Evolutionary conservation across 1,140 invertebrate genomes (phyloP).

Genomic region (Ylistrum balloti): DNA sequence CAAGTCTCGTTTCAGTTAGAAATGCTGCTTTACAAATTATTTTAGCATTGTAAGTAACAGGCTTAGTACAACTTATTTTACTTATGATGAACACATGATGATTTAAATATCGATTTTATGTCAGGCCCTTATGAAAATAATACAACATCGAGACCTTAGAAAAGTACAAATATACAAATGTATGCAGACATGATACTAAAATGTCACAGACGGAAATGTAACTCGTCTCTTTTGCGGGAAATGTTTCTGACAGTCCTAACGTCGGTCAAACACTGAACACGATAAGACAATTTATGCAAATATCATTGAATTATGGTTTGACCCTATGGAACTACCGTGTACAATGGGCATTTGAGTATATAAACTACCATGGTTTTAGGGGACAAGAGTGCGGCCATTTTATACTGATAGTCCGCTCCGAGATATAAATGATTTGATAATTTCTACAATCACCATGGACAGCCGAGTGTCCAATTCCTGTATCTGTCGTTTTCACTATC

Average conservation of each 20-base stretch:
- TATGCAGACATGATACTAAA: not conserved
- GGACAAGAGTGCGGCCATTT: not conserved
- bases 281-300: constrained; percentile 15
- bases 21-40: not conserved
- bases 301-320: not conserved
- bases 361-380: not conserved
- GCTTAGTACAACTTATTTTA: no score
- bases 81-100: no score
- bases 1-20: no score
- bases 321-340: not conserved
- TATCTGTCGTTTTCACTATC: not conserved
- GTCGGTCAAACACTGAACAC: not conserved
- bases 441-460: not conserved
- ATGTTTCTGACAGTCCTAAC: not conserved
- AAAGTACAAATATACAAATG: no score
- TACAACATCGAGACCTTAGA: not conserved
- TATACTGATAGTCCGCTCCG: not conserved
- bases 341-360: not conserved
- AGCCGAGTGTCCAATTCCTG: not conserved
- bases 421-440: not conserved
- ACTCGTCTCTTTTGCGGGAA: not conserved
- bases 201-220: not conserved
- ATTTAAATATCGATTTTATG: no score
- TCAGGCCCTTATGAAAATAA: no score
- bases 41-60: no score